Conservation (phyloP, 2,797 vertebrate species). For the Rhinoraja longicauda region DNA sequence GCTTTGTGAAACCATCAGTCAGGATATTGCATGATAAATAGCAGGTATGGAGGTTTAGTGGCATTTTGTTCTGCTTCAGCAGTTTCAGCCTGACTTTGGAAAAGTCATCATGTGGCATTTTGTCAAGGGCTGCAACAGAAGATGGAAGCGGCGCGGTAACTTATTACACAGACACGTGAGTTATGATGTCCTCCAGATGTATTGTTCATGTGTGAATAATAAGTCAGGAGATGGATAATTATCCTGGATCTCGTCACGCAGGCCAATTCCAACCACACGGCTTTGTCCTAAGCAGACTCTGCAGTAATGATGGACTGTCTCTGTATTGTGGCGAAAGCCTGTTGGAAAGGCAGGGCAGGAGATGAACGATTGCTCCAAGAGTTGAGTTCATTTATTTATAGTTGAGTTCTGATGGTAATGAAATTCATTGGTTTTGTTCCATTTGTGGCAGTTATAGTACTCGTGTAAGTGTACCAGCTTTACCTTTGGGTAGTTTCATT, state of each 20-base stretch:
- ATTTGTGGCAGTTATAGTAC: constrained; percentile 34
- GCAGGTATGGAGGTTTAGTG: constrained; percentile 61
- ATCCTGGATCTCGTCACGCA: constrained; percentile 48
- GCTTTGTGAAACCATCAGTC: constrained; percentile 69
- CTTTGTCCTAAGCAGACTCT: constrained; percentile 41
- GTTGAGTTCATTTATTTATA: constrained; percentile 37
- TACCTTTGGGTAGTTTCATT: constrained; percentile 30
- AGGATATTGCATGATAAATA: constrained; percentile 73
- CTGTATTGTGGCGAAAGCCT: constrained; percentile 28
- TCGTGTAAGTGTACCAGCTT: constrained; percentile 29
- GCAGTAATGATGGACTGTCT: constrained; percentile 34
- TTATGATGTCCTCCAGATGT: constrained; percentile 56
- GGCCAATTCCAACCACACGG: constrained; percentile 42
- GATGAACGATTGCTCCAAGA: constrained; percentile 32
- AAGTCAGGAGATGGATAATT: constrained; percentile 54
- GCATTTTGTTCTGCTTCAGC: constrained; percentile 70
- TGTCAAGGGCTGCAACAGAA: constrained; percentile 57
- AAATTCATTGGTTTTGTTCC: constrained; percentile 36
- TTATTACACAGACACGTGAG: constrained; percentile 55
- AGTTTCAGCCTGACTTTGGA: constrained; percentile 63
- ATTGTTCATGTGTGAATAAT: constrained; percentile 62
- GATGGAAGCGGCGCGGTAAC: constrained; percentile 52
- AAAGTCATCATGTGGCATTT: constrained; percentile 61
- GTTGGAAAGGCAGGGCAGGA: constrained; percentile 27
- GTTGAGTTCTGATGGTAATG: constrained; percentile 35